Percentiles rank a stretch among this genome's conserved stretches.
These are phyloP conservation scores for Hypomesus transpacificus DNA, from an alignment of 2,113 vertebrate genomes.

Conservation along the genomic window DNA sequence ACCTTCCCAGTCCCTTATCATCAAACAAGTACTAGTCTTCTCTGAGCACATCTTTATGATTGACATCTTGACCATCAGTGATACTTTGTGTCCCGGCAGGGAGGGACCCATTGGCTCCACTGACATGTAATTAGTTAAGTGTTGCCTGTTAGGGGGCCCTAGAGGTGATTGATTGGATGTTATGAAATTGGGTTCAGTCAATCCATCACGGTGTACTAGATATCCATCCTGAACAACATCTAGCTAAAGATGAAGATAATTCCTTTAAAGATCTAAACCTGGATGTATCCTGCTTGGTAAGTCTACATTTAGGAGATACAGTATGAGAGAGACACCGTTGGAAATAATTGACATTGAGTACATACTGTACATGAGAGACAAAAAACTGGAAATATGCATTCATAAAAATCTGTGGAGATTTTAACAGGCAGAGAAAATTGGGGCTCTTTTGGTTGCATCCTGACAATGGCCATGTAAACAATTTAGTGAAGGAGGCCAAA, in stretches of 20 bases:
- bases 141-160: neutral
- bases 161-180: conserved; percentile 10
- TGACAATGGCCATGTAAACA: conserved; percentile 44
- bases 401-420: too few relatives aligned
- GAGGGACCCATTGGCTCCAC: too few relatives aligned
- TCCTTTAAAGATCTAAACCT: neutral
- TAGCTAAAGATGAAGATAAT: neutral
- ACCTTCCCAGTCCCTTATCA: too few relatives aligned
- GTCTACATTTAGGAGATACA: neutral
- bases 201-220: neutral
- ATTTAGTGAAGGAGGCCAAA: conserved; percentile 31
- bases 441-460: neutral
- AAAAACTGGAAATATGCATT: too few relatives aligned
- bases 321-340: neutral
- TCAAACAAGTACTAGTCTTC: too few relatives aligned
- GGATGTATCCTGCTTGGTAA: too few relatives aligned
- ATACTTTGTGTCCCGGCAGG: too few relatives aligned
- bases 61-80: too few relatives aligned
- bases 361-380: too few relatives aligned
- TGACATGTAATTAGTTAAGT: conserved; percentile 8
- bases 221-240: neutral
- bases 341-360: neutral
- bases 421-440: neutral
- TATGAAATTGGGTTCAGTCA: neutral
- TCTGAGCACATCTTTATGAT: too few relatives aligned